A percentile compares a stretch with the other conserved stretches of the same genome.
Evolutionary conservation across 2,797 vertebrate species (phyloP).

Genomic region (Nyctalus aviator): DNA sequence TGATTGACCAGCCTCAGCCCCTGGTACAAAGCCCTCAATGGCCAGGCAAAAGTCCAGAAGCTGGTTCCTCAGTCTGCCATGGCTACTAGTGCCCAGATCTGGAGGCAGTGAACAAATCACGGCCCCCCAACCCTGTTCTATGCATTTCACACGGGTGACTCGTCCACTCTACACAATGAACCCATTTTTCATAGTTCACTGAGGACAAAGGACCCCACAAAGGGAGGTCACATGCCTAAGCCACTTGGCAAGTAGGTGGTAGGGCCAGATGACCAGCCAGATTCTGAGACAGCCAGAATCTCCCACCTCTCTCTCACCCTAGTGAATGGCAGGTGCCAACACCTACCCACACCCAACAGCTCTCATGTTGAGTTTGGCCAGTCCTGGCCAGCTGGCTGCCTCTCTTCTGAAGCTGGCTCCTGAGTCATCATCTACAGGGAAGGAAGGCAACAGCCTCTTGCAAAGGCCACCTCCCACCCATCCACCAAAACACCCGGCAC

Average conservation of each 20-base stretch:
- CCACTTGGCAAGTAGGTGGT: background rate
- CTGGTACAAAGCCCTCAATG: background rate
- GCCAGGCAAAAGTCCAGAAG: background rate
- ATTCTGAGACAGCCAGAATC: background rate
- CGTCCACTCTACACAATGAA: background rate
- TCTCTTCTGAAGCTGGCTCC: background rate
- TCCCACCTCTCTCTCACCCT: background rate
- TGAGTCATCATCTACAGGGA: background rate
- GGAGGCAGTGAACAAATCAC: background rate
- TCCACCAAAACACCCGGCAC: background rate
- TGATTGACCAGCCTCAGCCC: background rate
- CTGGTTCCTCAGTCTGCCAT: no score
- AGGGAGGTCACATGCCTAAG: no score
- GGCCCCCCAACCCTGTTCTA: background rate
- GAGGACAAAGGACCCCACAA: background rate
- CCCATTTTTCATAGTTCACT: background rate
- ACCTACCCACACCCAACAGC: no score
- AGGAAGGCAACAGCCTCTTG: background rate
- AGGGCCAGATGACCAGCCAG: background rate
- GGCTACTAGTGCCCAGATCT: fast-evolving
- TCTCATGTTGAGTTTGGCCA: background rate
- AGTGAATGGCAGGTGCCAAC: background rate
- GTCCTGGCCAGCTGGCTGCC: background rate
- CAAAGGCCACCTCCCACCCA: background rate
- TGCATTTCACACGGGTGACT: background rate